Conservation (phyloP, 2,888 invertebrate genomes). For the Euzetes globulus region DNA sequence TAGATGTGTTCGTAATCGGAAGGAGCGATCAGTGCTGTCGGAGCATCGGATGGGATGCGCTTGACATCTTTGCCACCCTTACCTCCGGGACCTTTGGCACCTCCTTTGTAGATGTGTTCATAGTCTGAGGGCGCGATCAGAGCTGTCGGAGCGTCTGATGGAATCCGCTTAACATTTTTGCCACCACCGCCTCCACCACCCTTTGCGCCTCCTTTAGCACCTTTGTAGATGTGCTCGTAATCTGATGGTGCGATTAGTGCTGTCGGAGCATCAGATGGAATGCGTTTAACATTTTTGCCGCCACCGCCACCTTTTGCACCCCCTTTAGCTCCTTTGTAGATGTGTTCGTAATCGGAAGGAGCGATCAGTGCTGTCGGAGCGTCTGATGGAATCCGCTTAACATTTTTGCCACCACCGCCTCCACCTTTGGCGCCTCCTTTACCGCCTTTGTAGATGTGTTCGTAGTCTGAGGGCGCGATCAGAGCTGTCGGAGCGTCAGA, state of each 20-base stretch:
- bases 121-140: conserved; percentile 18
- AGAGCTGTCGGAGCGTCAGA: background rate
- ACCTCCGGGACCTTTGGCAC: no score
- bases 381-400: background rate
- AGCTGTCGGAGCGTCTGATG: conserved; percentile 12
- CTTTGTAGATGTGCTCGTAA: conserved; percentile 2
- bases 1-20: conserved; percentile 16
- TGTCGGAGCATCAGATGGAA: conserved; percentile 20
- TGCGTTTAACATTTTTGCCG: background rate
- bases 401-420: background rate
- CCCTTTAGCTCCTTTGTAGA: background rate
- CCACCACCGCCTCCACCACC: background rate
- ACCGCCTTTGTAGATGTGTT: conserved; percentile 10
- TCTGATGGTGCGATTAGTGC: conserved; percentile 17
- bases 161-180: background rate
- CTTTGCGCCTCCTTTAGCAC: background rate
- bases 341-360: conserved; percentile 5
- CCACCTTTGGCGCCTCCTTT: background rate
- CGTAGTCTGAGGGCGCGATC: conserved; percentile 11
- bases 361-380: conserved; percentile 3
- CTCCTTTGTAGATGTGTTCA: conserved; percentile 18
- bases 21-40: conserved; percentile 5
- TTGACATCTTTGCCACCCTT: background rate
- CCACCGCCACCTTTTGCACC: background rate
- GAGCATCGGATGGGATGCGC: background rate